phyloP scores from a whole-genome alignment of 2,797 vertebrate species.

The Gymnoscopelus braueri region DNA sequence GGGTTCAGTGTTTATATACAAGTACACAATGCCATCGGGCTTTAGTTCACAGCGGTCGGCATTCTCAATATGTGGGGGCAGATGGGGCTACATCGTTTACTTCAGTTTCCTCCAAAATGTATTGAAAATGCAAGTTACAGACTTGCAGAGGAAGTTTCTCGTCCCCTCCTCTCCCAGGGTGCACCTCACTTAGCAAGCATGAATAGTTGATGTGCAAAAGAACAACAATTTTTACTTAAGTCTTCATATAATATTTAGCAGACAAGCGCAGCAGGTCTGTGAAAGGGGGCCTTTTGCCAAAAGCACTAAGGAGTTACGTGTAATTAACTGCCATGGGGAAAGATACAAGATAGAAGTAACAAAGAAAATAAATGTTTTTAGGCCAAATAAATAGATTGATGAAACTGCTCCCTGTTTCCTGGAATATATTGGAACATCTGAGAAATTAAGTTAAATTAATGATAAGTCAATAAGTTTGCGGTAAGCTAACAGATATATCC shows the following conservation, averaged over 20 bases:
- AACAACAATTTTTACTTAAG: constrained; percentile 86
- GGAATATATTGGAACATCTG: constrained; percentile 63
- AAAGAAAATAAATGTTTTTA: constrained; percentile 33
- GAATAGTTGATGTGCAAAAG: constrained; percentile 80
- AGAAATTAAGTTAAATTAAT: constrained; percentile 60
- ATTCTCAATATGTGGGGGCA: neutral
- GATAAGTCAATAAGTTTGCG: constrained; percentile 39
- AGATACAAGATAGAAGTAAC: constrained; percentile 25
- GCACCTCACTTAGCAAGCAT: constrained; percentile 73
- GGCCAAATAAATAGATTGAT: constrained; percentile 39
- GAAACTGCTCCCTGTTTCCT: constrained; percentile 41
- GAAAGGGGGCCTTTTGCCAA: constrained; percentile 49
- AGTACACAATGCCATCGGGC: neutral
- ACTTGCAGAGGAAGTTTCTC: constrained; percentile 32
- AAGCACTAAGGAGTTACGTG: constrained; percentile 59
- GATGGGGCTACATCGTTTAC: neutral
- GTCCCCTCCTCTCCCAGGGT: constrained; percentile 56
- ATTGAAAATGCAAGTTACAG: constrained; percentile 30
- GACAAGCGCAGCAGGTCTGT: constrained; percentile 49
- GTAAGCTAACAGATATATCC: constrained; percentile 55
- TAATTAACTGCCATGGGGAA: constrained; percentile 56
- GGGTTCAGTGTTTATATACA: neutral
- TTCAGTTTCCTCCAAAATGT: constrained; percentile 36
- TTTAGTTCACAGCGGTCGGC: neutral
- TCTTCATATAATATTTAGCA: constrained; percentile 81